Conservation (phyloP, 92 coral and sea anemone species). For the Meandrina meandrites region DNA sequence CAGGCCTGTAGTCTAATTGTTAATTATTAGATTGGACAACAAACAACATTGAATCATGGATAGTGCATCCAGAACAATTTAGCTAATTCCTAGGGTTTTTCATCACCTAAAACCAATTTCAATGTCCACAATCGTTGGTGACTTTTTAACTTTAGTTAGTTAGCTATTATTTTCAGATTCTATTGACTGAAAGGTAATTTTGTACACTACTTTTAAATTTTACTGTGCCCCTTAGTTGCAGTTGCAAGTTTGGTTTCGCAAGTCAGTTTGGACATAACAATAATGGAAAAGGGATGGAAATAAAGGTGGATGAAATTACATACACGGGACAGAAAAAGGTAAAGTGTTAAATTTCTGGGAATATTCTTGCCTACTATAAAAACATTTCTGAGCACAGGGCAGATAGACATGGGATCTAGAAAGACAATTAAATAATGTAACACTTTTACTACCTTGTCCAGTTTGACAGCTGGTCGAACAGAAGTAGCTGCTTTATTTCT, state of each 20-base stretch:
- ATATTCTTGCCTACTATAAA: background rate
- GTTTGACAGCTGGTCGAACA: conserved; percentile 81
- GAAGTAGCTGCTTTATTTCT: conserved; percentile 73
- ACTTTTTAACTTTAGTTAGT: background rate
- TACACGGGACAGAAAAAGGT: background rate
- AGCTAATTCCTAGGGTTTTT: background rate
- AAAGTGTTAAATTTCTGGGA: background rate
- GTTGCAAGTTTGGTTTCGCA: background rate
- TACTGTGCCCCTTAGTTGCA: no score
- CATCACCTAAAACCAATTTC: no score
- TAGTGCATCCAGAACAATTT: background rate
- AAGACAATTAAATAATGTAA: background rate
- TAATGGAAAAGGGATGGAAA: background rate
- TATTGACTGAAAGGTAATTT: background rate
- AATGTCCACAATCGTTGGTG: background rate
- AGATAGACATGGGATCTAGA: background rate
- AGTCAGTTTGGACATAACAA: background rate
- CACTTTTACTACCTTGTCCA: conserved; percentile 81
- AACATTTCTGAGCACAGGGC: background rate
- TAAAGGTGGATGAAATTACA: background rate
- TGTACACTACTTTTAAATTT: no score
- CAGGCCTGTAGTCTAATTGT: no score
- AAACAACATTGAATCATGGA: background rate
- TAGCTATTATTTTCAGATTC: background rate
- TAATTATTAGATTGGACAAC: no score